Evolutionary conservation across 2,113 vertebrate genomes (phyloP), one percentile per base, ranked within the genome.

Genomic region (Podarcis cretensis): DNA sequence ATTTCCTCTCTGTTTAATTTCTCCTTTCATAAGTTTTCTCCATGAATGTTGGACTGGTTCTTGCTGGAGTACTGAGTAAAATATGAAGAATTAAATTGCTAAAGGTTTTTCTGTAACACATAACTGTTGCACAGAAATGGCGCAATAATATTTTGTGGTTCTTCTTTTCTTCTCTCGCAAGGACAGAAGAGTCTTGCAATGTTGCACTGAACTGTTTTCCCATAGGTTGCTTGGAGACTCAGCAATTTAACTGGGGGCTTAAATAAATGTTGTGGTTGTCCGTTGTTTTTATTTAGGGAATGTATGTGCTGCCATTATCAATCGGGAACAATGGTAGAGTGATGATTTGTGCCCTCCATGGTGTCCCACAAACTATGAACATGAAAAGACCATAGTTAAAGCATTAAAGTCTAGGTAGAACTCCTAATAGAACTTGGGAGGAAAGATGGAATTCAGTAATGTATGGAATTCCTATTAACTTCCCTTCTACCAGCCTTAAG

Each of bases 81-180:
- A 86, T 85, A 54, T 71, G 86, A 79, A 83, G 73, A 90, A 43
- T 13, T 63, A 69, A 86, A 84, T 77, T 83, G 30, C n/a, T 84
- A 66, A 69, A 66, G 66, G 23, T 20, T n/a, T 27, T 71, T n/a
- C 13, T 23, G 40, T 54, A 73, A 4, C 40, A 13, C 20, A 7
- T 68, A 54, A 3, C 73, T 83, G 25, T 86, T 79, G 48, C 71
- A 78, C 40, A 73, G 54, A 82, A 73, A 82, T 88, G 59, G 74
- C 43, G 81, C 82, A 91, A 75, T 40, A 54, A 35, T 9, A 20
- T 63, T n/a, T 74, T 78, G 69, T 71, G 32, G 35, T 43, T 32
- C 6, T 71, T 6, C 23, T n/a, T 25, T 35, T 23, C 12, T 59
- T 63, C 27, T 85, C 59, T 77, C n/a, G 57, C 35, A 40, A 76